Evolutionary conservation across 2,797 vertebrate genomes (phyloP).

Genomic region (Ceyx erithaca): DNA sequence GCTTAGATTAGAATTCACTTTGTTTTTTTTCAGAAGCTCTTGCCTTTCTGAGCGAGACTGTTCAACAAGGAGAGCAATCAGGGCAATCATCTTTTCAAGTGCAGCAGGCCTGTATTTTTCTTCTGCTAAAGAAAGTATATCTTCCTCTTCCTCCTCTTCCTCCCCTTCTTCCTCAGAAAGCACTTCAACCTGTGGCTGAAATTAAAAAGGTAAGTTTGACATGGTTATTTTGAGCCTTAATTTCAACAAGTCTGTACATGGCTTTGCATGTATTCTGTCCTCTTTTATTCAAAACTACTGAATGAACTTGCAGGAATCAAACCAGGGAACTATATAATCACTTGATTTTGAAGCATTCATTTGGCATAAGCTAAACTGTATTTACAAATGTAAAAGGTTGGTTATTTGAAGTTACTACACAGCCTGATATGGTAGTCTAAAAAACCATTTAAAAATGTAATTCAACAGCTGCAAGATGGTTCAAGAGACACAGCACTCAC

Average conservation of each 20-base stretch:
- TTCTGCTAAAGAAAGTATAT: constrained; percentile 96
- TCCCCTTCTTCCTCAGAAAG: constrained; percentile 97
- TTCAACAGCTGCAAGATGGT: background rate
- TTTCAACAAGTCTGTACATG: background rate
- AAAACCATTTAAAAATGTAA: background rate
- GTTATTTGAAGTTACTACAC: background rate
- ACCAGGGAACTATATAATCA: background rate
- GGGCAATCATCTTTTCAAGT: constrained; percentile 98
- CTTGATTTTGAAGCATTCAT: background rate
- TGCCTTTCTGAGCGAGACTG: constrained; percentile 98
- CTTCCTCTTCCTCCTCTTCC: constrained; percentile 97
- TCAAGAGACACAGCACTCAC: background rate
- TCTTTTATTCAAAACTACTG: background rate
- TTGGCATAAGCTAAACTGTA: background rate
- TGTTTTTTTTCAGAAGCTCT: constrained; percentile 8
- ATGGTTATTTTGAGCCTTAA: background rate
- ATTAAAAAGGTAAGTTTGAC: background rate
- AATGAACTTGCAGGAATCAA: background rate
- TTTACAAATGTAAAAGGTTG: background rate
- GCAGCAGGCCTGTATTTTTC: constrained; percentile 98
- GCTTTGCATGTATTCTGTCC: background rate
- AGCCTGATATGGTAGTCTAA: background rate
- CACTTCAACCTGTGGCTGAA: constrained; percentile 96
- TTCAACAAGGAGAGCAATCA: constrained; percentile 96
- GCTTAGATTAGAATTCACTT: background rate